Percentiles rank a stretch among this genome's conserved stretches.
phyloP scores from a whole-genome alignment of 2,113 vertebrate species.

The Scytalopus superciliaris region DNA sequence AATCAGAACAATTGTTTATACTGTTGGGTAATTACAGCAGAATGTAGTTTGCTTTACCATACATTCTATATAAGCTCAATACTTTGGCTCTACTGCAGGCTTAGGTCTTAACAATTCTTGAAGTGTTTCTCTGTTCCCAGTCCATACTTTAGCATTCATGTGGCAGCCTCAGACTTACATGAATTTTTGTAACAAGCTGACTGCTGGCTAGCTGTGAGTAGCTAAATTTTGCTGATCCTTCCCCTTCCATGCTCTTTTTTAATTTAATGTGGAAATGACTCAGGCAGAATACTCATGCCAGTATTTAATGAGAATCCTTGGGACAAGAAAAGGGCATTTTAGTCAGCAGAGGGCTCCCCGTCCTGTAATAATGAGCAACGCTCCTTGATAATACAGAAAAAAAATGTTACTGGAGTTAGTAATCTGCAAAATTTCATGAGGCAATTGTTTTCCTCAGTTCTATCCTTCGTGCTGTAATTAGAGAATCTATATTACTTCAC shows the following conservation, averaged over 20 bases:
- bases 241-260: not conserved
- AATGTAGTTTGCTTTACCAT: not conserved
- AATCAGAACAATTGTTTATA: not conserved
- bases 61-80: not conserved
- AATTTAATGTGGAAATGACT: not conserved
- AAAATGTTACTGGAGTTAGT: not conserved
- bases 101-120: not conserved
- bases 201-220: not conserved
- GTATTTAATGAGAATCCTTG: not conserved
- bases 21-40: not conserved
- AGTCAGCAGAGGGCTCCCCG: slow-evolving; percentile 44
- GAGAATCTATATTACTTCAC: not conserved
- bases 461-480: not conserved
- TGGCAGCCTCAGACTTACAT: not conserved
- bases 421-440: not conserved
- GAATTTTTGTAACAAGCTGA: not conserved
- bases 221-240: not conserved
- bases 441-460: not conserved
- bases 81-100: not conserved
- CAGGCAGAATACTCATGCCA: fast-evolving
- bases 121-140: not conserved
- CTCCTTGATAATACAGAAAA: not conserved
- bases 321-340: not conserved
- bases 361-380: not conserved
- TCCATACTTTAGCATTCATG: not conserved